Conservation (phyloP, 1,140 invertebrate species). For the Steinernema feltiae region DNA sequence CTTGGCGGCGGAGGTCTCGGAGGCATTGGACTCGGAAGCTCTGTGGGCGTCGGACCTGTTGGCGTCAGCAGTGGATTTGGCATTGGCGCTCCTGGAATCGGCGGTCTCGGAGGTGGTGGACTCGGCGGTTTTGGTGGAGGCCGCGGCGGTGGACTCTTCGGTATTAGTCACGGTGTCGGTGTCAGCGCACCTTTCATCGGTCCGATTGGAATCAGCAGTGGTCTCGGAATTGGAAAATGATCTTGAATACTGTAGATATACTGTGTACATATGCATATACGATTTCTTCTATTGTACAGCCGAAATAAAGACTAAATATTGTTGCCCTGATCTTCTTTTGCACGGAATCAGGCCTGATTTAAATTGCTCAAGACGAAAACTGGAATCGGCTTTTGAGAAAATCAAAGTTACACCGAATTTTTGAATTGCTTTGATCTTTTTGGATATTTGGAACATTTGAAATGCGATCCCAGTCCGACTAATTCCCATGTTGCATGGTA, state of each 20-base stretch:
- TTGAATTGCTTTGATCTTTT: no score
- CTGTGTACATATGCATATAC: neutral
- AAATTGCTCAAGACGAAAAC: no score
- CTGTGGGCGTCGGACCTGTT: neutral
- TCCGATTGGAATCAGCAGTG: neutral
- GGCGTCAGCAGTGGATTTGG: neutral
- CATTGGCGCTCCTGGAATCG: neutral
- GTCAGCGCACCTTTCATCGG: neutral
- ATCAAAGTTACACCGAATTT: no score
- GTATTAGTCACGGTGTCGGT: neutral
- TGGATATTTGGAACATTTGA: no score
- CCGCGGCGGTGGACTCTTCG: neutral
- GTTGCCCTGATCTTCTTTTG: neutral
- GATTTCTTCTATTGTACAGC: slow-evolving; percentile 1
- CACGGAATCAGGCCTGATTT: no score
- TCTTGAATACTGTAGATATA: neutral
- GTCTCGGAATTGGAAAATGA: slow-evolving; percentile 4
- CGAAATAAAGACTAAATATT: neutral
- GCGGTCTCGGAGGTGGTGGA: neutral
- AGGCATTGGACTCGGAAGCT: neutral
- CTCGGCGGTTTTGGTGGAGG: neutral
- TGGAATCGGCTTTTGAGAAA: neutral
- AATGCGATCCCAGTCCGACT: no score
- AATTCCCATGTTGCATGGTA: neutral
- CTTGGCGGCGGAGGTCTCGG: neutral